Conservation (phyloP, 2,888 invertebrate genomes). For the Folsomia manolachei region DNA sequence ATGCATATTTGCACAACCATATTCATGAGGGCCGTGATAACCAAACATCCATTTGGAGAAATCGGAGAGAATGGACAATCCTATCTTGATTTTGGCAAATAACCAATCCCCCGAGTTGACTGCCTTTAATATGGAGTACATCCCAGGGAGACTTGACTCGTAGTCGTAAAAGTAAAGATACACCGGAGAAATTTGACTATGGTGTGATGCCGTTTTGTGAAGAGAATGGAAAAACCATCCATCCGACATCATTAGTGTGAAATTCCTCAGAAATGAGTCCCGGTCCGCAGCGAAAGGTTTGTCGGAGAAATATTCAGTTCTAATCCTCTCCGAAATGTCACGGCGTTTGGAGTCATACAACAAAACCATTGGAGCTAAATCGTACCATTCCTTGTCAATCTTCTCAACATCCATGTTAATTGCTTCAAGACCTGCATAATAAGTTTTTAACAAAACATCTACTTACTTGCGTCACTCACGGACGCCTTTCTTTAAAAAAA, state of each 20-base stretch:
- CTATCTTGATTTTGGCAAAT: slow-evolving; percentile 20
- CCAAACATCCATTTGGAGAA: slow-evolving; percentile 1
- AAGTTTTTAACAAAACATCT: neutral
- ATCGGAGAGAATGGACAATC: slow-evolving; percentile 1
- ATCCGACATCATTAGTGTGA: slow-evolving; percentile 31
- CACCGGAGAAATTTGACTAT: slow-evolving; percentile 27
- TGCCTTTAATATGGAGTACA: slow-evolving; percentile 22
- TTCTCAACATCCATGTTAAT: slow-evolving; percentile 16
- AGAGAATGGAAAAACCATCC: slow-evolving; percentile 26
- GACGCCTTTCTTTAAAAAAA: neutral
- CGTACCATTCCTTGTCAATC: slow-evolving; percentile 9
- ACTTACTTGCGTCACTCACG: slow-evolving; percentile 15
- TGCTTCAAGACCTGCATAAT: slow-evolving; percentile 8
- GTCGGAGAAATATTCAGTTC: slow-evolving; percentile 29
- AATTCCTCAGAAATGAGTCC: slow-evolving; percentile 26
- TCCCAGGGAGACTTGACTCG: slow-evolving; percentile 11
- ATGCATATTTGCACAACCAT: too few species aligned
- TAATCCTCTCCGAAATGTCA: slow-evolving; percentile 25
- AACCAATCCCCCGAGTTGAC: slow-evolving; percentile 21
- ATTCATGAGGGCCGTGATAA: slow-evolving; percentile 26
- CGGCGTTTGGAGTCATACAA: slow-evolving; percentile 9
- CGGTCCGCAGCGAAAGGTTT: slow-evolving; percentile 13
- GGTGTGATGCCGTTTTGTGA: slow-evolving; percentile 20
- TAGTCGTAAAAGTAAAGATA: slow-evolving; percentile 38
- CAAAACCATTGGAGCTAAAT: neutral